Evolutionary conservation across 1,140 invertebrate genomes (phyloP), one percentile per base, ranked within the genome.

Genomic region (Vollenhovia emeryi): DNA sequence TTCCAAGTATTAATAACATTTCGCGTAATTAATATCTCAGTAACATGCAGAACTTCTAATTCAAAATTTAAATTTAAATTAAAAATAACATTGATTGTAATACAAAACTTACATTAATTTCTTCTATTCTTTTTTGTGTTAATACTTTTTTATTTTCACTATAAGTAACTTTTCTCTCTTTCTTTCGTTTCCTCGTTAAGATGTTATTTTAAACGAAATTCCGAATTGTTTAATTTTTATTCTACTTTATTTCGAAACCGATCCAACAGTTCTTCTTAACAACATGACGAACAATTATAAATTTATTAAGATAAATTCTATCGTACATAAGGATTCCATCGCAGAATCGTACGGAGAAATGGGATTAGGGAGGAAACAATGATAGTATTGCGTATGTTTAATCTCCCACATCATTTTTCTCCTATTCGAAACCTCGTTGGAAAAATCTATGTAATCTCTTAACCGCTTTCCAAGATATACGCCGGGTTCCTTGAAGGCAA

Each of bases 351-450:
- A 13, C 27, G 36, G 21, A 62, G n/a, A 18, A 64, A 50, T n/a
- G n/a, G n/a, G n/a, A n/a, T n/a, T n/a, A 24, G 64, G 18, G 43
- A 36, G 13, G 13, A 18, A 64, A 78, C 59, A 78, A 78, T 78
- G 59, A 66, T n/a, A 50, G 0, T n/a, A 66, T 78, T 78, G 30
- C 27, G 40, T 62, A 48, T 11, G 30, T 78, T 66, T 78, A 66
- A 78, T 66, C 8, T 78, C 43, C 13, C 60, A 66, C 75, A 45
- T 13, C 27, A 66, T 66, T 66, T 78, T 66, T 33, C 11, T 66
- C 30, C 45, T 24, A n/a, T 50, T 64, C 5, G n/a, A 36, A 64
- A 78, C 7, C 43, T 50, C 9, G 27, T 13, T 66, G 59, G 15
- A 66, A 78, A 78, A 78, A 52, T 66, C 40, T 33, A 30, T 15